A percentile compares a stretch with the other conserved stretches of the same genome.
phyloP scores from a whole-genome alignment of 2,888 invertebrate genomes.

The Nemotelus nigrinus region DNA sequence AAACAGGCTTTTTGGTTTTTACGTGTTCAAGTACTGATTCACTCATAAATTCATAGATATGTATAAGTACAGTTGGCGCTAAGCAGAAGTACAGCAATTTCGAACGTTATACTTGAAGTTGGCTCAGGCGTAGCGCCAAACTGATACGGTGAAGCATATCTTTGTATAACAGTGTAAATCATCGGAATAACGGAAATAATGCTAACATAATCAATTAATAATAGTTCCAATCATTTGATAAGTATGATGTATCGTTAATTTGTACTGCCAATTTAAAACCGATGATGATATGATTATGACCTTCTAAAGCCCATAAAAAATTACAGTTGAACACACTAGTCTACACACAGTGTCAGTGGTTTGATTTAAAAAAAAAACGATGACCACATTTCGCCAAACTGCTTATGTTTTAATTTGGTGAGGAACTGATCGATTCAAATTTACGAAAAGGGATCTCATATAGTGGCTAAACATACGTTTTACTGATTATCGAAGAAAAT shows the following conservation, averaged over 20 bases:
- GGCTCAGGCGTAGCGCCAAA: slow-evolving; percentile 1
- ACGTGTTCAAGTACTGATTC: slow-evolving; percentile 13
- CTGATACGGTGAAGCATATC: neutral
- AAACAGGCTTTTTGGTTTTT: slow-evolving; percentile 14
- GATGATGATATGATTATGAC: slow-evolving; percentile 15
- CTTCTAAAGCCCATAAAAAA: neutral
- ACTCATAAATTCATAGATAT: neutral
- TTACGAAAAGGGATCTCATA: no score
- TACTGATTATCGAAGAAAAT: no score
- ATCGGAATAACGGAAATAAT: slow-evolving; percentile 19
- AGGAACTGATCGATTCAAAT: no score
- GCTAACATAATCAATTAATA: slow-evolving; percentile 42
- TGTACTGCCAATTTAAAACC: slow-evolving; percentile 28
- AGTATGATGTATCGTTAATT: slow-evolving; percentile 16
- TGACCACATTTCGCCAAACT: neutral
- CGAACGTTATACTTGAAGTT: neutral
- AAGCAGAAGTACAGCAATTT: slow-evolving; percentile 1
- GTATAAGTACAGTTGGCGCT: neutral
- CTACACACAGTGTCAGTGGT: neutral
- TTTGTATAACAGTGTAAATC: slow-evolving; percentile 33
- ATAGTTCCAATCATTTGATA: slow-evolving; percentile 41
- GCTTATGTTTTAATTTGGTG: neutral
- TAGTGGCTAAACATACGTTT: no score
- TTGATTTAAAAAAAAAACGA: neutral
- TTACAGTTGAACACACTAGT: slow-evolving; percentile 16